phyloP scores from a whole-genome alignment of 2,797 vertebrate species.

The Chloroceryle inda region DNA sequence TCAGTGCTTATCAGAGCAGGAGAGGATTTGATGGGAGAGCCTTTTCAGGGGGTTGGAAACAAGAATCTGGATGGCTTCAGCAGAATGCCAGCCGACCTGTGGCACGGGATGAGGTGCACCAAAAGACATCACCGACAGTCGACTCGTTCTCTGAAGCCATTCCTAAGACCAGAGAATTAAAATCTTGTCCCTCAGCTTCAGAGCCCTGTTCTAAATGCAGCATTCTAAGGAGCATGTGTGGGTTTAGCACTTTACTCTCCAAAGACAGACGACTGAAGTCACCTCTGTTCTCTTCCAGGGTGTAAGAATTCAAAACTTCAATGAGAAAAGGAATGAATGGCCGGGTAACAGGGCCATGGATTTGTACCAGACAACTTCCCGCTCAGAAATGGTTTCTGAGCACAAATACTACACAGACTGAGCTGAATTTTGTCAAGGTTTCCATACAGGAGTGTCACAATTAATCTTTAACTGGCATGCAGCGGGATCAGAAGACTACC shows the following conservation, averaged over 20 bases:
- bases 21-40: neutral
- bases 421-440: neutral
- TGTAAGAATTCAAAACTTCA: neutral
- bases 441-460: neutral
- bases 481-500: neutral
- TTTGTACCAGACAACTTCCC: neutral
- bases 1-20: neutral
- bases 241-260: neutral
- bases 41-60: neutral
- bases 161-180: neutral
- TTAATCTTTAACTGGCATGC: slow-evolving; percentile 38
- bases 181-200: neutral
- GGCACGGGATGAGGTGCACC: neutral
- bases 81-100: neutral
- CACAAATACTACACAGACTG: neutral
- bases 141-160: neutral
- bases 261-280: neutral
- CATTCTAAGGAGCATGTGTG: neutral
- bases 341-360: neutral
- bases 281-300: neutral
- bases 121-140: neutral
- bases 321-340: neutral
- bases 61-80: neutral
- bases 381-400: neutral
- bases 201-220: neutral